phyloP scores from a whole-genome alignment of 2,888 invertebrate genomes.

The Xylophagus ater region DNA sequence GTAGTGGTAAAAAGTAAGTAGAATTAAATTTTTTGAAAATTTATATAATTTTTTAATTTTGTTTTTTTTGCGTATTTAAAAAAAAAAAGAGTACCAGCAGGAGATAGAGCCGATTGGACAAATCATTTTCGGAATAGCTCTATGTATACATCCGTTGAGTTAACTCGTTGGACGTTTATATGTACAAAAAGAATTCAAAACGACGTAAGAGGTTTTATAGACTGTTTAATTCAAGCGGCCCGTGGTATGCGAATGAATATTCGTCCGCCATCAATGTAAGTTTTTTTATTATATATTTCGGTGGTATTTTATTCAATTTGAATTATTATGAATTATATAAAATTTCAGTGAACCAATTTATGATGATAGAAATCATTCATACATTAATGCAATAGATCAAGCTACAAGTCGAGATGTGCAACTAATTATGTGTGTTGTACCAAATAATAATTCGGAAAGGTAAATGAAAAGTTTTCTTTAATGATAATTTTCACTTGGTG shows the following conservation, averaged over 20 bases:
- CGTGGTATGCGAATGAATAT: conserved; percentile 40
- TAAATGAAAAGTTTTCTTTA: no score
- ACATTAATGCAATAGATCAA: conserved; percentile 49
- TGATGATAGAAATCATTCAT: conserved; percentile 51
- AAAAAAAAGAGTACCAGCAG: conserved; percentile 36
- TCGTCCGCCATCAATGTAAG: conserved; percentile 36
- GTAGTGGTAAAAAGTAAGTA: conserved; percentile 27
- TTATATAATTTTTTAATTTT: background rate
- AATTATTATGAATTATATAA: background rate
- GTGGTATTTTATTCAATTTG: background rate
- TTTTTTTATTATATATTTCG: conserved; percentile 2
- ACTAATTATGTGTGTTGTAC: conserved; percentile 57
- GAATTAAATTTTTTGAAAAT: background rate
- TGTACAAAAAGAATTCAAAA: conserved; percentile 24
- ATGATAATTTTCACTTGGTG: no score
- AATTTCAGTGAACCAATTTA: conserved; percentile 28
- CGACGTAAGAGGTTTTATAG: conserved; percentile 28
- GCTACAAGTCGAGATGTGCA: conserved; percentile 48
- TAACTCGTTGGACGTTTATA: conserved; percentile 39
- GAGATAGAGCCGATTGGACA: conserved; percentile 67
- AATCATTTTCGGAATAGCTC: conserved; percentile 45
- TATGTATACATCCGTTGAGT: conserved; percentile 32
- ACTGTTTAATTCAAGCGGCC: conserved; percentile 35
- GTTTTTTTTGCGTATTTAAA: conserved; percentile 4
- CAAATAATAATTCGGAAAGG: conserved; percentile 58